Conservation (phyloP, 37 sponge, comb jelly and placozoan genomes). For the Lycopodina hypogea region DNA sequence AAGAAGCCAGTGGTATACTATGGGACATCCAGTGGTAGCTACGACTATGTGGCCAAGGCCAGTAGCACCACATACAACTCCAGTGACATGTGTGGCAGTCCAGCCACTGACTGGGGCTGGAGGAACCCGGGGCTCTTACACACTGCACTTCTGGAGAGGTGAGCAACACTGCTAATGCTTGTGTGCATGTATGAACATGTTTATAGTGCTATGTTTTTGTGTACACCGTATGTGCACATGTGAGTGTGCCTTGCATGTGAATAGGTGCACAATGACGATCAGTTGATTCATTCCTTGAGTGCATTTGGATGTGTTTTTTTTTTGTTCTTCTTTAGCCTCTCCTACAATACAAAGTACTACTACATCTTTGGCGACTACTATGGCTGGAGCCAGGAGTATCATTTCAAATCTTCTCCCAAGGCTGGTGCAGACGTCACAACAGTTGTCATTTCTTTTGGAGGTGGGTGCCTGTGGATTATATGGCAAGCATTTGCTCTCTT, state of each 20-base stretch:
- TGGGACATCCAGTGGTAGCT: slow-evolving; percentile 36
- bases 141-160: slow-evolving; percentile 41
- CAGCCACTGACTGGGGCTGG: slow-evolving; percentile 68
- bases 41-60: slow-evolving; percentile 34
- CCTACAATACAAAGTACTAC: slow-evolving; percentile 51
- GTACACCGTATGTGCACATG: too few species aligned
- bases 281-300: too few species aligned
- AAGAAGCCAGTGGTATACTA: slow-evolving; percentile 41
- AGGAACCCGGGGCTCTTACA: slow-evolving; percentile 66
- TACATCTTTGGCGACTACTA: slow-evolving; percentile 64
- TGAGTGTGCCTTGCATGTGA: too few species aligned
- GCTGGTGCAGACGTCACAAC: slow-evolving; percentile 23
- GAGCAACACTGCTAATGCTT: background rate
- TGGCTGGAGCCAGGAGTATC: slow-evolving; percentile 56
- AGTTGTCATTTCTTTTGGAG: slow-evolving; percentile 62
- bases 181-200: background rate
- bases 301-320: background rate
- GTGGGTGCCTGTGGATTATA: background rate
- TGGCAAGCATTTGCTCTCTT: too few species aligned
- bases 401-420: slow-evolving; percentile 40
- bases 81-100: slow-evolving; percentile 74
- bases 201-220: too few species aligned
- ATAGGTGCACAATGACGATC: too few species aligned
- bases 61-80: slow-evolving; percentile 59
- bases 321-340: slow-evolving; percentile 25